phyloP scores from a whole-genome alignment of 2,797 vertebrate species.

The Chloroceryle amazona region DNA sequence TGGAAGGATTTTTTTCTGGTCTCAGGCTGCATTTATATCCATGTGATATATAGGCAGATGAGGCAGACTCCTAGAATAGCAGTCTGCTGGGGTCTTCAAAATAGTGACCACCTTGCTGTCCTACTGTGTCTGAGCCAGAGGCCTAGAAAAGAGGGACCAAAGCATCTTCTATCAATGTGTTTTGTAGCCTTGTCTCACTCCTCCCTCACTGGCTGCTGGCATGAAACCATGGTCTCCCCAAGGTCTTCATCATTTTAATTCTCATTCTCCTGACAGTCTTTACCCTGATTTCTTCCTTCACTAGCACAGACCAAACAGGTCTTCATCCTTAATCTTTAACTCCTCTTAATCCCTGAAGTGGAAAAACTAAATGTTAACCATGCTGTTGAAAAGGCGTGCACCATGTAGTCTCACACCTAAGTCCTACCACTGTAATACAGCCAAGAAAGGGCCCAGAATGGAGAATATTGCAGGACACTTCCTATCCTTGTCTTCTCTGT shows the following conservation, averaged over 20 bases:
- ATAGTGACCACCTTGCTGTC: neutral
- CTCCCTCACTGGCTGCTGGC: neutral
- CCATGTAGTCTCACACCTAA: neutral
- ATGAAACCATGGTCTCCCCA: neutral
- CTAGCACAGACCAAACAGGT: fast-evolving
- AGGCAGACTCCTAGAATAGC: neutral
- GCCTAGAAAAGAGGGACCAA: neutral
- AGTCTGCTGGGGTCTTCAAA: neutral
- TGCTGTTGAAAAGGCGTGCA: neutral
- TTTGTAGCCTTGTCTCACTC: neutral
- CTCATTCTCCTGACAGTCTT: neutral
- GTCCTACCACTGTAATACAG: neutral
- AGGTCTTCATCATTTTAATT: neutral
- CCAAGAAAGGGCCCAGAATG: neutral
- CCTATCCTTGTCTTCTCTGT: neutral
- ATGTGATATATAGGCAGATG: neutral
- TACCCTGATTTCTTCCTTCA: neutral
- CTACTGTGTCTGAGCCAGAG: neutral
- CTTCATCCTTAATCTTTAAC: too few species aligned
- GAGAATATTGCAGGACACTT: neutral
- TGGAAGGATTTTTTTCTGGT: neutral
- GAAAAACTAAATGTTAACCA: neutral
- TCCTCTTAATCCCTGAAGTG: neutral
- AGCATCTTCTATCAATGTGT: neutral
- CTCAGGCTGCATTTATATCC: neutral